phyloP scores from a whole-genome alignment of 2,888 invertebrate genomes.

The Cataglyphis cursor region DNA sequence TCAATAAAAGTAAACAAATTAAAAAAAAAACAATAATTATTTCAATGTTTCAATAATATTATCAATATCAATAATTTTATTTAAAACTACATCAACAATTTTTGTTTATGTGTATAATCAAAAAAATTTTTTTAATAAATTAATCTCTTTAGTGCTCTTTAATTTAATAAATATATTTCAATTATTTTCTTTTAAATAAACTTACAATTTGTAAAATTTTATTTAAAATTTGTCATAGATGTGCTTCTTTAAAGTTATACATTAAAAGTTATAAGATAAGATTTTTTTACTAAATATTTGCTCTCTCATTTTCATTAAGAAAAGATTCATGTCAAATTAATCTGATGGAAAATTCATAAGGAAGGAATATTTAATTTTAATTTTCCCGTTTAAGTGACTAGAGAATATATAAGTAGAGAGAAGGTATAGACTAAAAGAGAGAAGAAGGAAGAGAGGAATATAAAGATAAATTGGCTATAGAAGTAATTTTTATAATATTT shows the following conservation, averaged over 20 bases:
- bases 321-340: not conserved
- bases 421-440: not conserved
- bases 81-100: not conserved
- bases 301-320: not conserved
- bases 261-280: not conserved
- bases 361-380: not conserved
- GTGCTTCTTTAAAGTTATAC: too few relatives aligned
- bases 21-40: not conserved
- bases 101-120: not conserved
- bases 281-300: not conserved
- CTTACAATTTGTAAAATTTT: too few relatives aligned
- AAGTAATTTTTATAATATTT: conserved; percentile 10
- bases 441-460: not conserved
- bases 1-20: not conserved
- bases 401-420: not conserved
- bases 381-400: not conserved
- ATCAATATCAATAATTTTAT: not conserved
- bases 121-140: too few relatives aligned
- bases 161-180: too few relatives aligned
- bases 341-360: not conserved
- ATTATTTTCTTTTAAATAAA: too few relatives aligned
- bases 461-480: conserved; percentile 25
- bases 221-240: too few relatives aligned
- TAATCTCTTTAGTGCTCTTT: too few relatives aligned
- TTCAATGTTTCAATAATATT: not conserved